These are phyloP conservation scores for Leiothrix lutea DNA, from an alignment of 2,113 vertebrate genomes.

Conservation along the genomic window DNA sequence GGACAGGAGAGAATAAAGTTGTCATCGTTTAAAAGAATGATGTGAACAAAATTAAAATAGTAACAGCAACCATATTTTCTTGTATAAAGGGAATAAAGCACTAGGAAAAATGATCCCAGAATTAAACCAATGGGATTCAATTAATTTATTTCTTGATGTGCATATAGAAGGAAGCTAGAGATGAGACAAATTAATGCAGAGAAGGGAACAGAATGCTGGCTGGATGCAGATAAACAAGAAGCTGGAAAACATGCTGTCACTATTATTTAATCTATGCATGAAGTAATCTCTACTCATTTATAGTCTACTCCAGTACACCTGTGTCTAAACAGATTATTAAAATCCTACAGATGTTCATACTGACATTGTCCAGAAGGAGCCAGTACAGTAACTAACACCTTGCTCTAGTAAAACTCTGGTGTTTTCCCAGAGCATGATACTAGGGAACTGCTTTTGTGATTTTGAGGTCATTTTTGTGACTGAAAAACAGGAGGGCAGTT, in stretches of 20 bases:
- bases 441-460: not conserved
- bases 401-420: not conserved
- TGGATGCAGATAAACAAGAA: not conserved
- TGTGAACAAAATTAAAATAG: not conserved
- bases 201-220: not conserved
- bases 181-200: not conserved
- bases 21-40: not conserved
- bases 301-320: not conserved
- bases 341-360: not conserved
- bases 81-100: not conserved
- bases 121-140: not conserved
- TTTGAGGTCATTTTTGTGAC: not conserved
- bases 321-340: not conserved
- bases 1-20: not conserved
- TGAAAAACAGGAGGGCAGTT: not conserved
- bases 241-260: not conserved
- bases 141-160: not conserved
- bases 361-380: not conserved
- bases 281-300: not conserved
- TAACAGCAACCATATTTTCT: not conserved
- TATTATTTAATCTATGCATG: not conserved
- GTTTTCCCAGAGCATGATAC: not conserved
- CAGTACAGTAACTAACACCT: not conserved
- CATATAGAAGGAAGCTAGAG: not conserved
- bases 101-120: not conserved